Evolutionary conservation across 2,888 invertebrate species (phyloP).

Genomic region (Dynastes maya): DNA sequence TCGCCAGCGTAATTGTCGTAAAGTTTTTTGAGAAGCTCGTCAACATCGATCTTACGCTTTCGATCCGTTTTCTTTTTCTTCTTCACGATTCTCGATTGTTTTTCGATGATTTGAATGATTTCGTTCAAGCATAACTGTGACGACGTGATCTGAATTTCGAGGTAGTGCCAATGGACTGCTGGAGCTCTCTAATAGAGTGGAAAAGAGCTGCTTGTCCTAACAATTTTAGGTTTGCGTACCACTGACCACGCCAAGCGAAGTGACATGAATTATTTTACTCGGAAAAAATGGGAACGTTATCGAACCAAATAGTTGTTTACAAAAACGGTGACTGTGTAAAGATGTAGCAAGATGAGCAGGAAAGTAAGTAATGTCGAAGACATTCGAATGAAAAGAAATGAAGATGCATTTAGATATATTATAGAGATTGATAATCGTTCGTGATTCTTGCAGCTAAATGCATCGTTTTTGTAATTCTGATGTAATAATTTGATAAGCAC

Average conservation of each 20-base stretch:
- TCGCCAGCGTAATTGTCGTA: conserved; percentile 17
- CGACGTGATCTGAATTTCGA: conserved; percentile 33
- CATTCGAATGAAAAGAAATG: too few species aligned
- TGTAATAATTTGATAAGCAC: too few species aligned
- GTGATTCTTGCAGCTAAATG: too few species aligned
- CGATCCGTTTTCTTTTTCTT: background rate
- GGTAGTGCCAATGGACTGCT: conserved; percentile 6
- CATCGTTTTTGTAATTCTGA: too few species aligned
- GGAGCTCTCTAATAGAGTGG: background rate
- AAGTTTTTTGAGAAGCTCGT: conserved; percentile 3
- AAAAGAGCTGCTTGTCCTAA: conserved; percentile 11
- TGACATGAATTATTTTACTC: conserved; percentile 16
- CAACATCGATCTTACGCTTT: conserved; percentile 9
- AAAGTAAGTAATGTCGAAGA: background rate
- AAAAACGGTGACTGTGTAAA: background rate
- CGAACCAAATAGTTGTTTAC: background rate
- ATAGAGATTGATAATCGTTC: too few species aligned
- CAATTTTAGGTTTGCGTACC: conserved; percentile 12
- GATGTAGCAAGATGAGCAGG: background rate
- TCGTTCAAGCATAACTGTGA: conserved; percentile 30
- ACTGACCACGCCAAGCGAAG: background rate
- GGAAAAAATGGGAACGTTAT: conserved; percentile 27
- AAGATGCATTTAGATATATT: too few species aligned
- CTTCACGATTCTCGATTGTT: conserved; percentile 24
- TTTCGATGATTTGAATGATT: conserved; percentile 26